Evolutionary conservation across 53 echinoderm and acorn worm species (phyloP), one percentile per base, ranked within the genome.

Genomic region (Arbacia lixula): DNA sequence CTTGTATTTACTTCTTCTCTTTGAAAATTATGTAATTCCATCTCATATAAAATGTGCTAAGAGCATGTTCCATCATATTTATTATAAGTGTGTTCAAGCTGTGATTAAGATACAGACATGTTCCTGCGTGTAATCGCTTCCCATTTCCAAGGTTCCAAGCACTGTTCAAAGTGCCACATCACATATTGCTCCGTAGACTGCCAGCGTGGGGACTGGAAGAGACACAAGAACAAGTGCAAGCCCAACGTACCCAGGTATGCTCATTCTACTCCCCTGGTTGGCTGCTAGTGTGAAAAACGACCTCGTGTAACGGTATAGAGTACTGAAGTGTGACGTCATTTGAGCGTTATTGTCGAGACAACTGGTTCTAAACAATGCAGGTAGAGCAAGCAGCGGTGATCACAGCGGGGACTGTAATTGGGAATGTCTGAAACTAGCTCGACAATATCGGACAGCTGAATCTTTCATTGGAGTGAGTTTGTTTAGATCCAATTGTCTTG

Each of bases 161-260:
- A 76, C 6, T 92, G 92, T 42, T 49, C 68, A 21, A 71, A 82
- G 39, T 92, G 92, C 61, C 80, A 85, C 29, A 54, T 54, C 1
- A 55, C 77, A 3, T 92, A 92, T 71, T 92, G 92, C 78, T 89
- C 89, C 1, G 14, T 26, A 8, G 69, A 73, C 6, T 92, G 92
- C 34, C 92, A 92, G 55, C 35, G 56, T 16, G 68, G 68, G 17
- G 83, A 92, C 76, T 92, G 92, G 92, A 74, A 79, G 25, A 73
- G 33, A 35, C 92, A 92, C 69, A 89, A 83, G 53, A 42, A 72
- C 14, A 51, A 74, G 36, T 92, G 92, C 66, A 86, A 64, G 28
- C 58, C 60, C 0, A 77, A 36, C 39, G 54, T 54, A 11, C 34
- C 57, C 21, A 77, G 60, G 77, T 77, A 39, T 51, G 54, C 39